Evolutionary conservation across 2,113 vertebrate species (phyloP).

Genomic region (Fregata magnificens): DNA sequence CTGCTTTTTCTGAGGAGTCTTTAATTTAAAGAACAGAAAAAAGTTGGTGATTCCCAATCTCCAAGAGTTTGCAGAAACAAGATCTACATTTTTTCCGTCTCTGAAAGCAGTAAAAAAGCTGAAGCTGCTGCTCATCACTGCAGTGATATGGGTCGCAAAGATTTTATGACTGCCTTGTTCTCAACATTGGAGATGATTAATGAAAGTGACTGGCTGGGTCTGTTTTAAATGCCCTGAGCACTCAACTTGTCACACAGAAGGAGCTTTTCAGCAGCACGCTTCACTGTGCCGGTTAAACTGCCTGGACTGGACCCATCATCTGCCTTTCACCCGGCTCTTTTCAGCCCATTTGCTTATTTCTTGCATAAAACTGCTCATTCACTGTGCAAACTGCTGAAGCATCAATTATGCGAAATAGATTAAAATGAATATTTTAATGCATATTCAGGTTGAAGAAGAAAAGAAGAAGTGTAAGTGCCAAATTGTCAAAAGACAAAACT

Average conservation of each 20-base stretch:
- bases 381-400: not conserved
- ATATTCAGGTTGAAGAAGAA: not conserved
- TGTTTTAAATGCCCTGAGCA: not conserved
- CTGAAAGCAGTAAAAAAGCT: not conserved
- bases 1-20: not conserved
- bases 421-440: not conserved
- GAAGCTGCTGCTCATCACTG: not conserved
- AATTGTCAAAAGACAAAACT: not conserved
- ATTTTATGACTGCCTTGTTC: not conserved
- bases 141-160: rapidly evolving
- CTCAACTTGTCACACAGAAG: not conserved
- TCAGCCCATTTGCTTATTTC: not conserved
- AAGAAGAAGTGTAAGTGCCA: not conserved
- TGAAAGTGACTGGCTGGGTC: not conserved
- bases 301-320: not conserved
- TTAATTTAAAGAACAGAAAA: not conserved
- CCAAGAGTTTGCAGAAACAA: not conserved
- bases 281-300: not conserved
- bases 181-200: not conserved
- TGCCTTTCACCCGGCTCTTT: not conserved
- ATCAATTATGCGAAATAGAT: not conserved
- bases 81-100: rapidly evolving
- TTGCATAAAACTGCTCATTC: not conserved
- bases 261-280: not conserved
- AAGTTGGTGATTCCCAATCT: not conserved